Conservation (phyloP, 2,797 vertebrate species). For the Sternarchorhynchus goeldii region DNA sequence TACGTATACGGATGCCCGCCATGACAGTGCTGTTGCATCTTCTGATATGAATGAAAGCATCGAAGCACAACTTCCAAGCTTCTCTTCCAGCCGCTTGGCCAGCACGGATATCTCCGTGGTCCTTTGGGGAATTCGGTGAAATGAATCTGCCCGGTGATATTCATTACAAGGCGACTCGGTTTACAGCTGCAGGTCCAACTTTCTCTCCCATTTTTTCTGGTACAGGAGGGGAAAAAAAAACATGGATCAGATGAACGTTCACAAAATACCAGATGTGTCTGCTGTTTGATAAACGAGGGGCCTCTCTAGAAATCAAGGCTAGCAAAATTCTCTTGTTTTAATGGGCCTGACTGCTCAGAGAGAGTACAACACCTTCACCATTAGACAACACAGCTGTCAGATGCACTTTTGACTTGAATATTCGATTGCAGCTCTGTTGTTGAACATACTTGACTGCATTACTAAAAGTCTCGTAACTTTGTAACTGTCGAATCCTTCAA, state of each 20-base stretch:
- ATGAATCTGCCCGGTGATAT: not conserved
- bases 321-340: not conserved
- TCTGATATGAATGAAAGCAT: no score
- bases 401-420: no score
- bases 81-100: constrained; percentile 10
- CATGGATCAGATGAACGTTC: no score
- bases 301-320: not conserved
- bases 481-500: no score
- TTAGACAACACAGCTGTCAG: not conserved
- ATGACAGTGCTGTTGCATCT: no score
- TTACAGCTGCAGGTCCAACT: constrained; percentile 11
- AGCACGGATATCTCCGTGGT: not conserved
- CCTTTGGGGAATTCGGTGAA: no score
- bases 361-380: not conserved
- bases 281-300: not conserved
- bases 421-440: no score
- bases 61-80: not conserved
- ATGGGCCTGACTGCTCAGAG: not conserved
- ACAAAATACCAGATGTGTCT: no score
- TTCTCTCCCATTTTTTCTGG: not conserved
- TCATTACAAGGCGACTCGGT: constrained; percentile 12
- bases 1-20: no score
- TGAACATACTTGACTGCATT: no score
- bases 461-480: no score
- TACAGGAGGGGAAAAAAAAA: no score